phyloP scores from a whole-genome alignment of 2,113 vertebrate genomes.

The Indicator maculatus region DNA sequence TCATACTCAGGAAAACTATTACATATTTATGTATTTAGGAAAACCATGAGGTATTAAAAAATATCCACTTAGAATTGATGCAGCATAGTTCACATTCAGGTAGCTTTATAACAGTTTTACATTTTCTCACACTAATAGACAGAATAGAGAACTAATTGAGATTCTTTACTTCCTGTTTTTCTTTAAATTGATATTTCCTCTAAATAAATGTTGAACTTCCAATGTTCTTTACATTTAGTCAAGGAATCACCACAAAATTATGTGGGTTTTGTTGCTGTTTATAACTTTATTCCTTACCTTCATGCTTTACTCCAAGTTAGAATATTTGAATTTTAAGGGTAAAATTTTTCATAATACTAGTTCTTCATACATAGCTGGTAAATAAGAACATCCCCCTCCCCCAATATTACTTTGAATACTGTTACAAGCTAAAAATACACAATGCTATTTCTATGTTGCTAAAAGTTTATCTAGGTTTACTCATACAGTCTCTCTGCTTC shows the following conservation, averaged over 20 bases:
- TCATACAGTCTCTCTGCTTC: not conserved
- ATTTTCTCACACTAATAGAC: not conserved
- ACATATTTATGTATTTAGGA: not conserved
- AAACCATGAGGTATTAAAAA: not conserved
- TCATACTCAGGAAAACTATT: not conserved
- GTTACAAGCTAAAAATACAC: accelerated
- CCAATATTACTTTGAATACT: not conserved
- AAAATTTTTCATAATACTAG: not conserved
- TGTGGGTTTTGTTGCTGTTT: not conserved
- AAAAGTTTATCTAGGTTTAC: not conserved
- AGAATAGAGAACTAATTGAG: not conserved
- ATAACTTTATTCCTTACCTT: not conserved
- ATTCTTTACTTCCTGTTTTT: not conserved
- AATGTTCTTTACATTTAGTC: not conserved
- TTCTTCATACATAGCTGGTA: not conserved
- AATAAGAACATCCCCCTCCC: accelerated
- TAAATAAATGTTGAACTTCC: not conserved
- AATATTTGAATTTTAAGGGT: not conserved
- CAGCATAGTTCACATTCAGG: not conserved
- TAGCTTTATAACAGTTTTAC: not conserved
- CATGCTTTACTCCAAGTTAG: not conserved
- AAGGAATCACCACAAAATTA: not conserved
- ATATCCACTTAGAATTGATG: not conserved
- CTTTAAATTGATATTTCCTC: not conserved
- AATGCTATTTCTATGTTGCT: not conserved